Evolutionary conservation across 2,888 invertebrate species (phyloP), one percentile per base, ranked within the genome.

Genomic region (Notodonta dromedarius): DNA sequence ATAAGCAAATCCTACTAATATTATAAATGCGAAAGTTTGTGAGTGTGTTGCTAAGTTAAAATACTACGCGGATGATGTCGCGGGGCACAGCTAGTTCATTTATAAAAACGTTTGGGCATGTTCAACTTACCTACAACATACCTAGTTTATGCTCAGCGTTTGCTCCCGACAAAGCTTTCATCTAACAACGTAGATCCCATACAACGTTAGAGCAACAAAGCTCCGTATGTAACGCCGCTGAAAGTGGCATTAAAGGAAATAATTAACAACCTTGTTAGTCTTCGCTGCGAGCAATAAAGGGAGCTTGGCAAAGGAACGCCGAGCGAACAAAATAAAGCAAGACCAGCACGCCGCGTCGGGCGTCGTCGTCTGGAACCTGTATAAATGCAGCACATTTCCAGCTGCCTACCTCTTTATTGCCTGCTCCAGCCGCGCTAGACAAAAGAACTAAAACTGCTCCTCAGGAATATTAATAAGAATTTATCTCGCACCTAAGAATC

Each of bases 221-320:
- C 67, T 65, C 69, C 75, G 74, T 73, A 70, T 79, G 82, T 78
- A 79, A 76, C 82, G 79, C 76, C 74, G 68, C 86, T 89, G 86
- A 84, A 84, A 91, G 88, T 90, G 88, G 86, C 88, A 87, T 89
- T 87, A 91, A 89, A 91, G 90, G 88, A 90, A 91, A 93, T 92
- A 92, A 92, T 93, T 92, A 93, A 92, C 92, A 92, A 90, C 86
- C 89, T 89, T 91, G 91, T 91, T 91, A 90, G 90, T 84, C 86
- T 84, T 80, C 83, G 84, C 83, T 85, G 82, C 80, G 82, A 86
- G 91, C 86, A 90, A 90, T 35, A 90, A 88, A 89, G 84, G 86
- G 83, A 82, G 85, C 76, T 69, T 78, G 75, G 84, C 86, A 90
- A 90, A 91, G 89, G 86, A 88, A 83, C 87, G 84, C 73, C 77